Percentiles rank a stretch among this genome's conserved stretches.
Conservation (phyloP, 2,888 invertebrate genomes). For the Embidobia sp. region DNA sequence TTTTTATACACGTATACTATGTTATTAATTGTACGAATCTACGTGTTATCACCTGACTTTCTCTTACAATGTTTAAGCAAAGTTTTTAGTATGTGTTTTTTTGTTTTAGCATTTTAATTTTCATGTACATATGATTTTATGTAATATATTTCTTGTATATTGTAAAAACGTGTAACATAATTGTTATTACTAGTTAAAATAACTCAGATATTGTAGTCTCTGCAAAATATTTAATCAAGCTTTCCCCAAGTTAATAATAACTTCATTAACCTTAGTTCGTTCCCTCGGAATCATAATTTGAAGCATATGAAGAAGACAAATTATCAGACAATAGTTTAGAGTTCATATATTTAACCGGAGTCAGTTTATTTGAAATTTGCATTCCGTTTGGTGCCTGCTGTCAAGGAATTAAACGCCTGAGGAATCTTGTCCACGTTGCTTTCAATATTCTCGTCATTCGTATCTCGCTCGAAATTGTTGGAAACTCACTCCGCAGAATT, state of each 20-base stretch:
- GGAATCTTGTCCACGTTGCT: constrained; percentile 59
- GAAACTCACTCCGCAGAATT: constrained; percentile 47
- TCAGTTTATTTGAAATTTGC: constrained; percentile 45
- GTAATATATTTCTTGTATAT: too few relatives aligned
- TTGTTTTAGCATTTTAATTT: too few relatives aligned
- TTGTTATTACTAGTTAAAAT: too few relatives aligned
- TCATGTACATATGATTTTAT: too few relatives aligned
- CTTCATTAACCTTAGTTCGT: neutral
- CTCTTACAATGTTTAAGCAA: too few relatives aligned
- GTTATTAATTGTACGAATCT: too few relatives aligned
- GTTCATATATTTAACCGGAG: constrained; percentile 44
- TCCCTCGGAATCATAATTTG: neutral
- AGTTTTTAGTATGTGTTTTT: too few relatives aligned
- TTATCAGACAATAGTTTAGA: constrained; percentile 43
- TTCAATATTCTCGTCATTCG: constrained; percentile 60
- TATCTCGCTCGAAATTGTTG: constrained; percentile 49
- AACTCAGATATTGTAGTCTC: too few relatives aligned
- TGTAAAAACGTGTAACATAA: too few relatives aligned
- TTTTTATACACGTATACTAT: too few relatives aligned
- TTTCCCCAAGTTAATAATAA: constrained; percentile 1
- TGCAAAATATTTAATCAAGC: too few relatives aligned
- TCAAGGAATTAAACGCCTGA: constrained; percentile 57
- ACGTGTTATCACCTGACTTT: too few relatives aligned
- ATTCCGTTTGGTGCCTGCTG: constrained; percentile 39
- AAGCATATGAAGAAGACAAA: constrained; percentile 41